Percentiles rank a stretch among this genome's conserved stretches.
phyloP scores from a whole-genome alignment of 2,888 invertebrate genomes.

The Metacarcinus magister region DNA sequence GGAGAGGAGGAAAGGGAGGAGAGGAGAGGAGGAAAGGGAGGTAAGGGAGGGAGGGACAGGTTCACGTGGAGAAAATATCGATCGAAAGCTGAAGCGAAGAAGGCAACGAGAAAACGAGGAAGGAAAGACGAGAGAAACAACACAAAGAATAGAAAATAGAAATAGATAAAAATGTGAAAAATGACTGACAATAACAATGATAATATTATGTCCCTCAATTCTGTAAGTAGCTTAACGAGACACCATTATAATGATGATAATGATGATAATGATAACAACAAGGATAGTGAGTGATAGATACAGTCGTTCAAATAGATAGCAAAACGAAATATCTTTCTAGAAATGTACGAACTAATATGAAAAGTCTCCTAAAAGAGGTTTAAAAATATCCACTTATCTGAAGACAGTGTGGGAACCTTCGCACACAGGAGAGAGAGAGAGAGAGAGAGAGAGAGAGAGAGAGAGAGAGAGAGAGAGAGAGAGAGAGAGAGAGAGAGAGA shows the following conservation, averaged over 20 bases:
- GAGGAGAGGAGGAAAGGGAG: not conserved
- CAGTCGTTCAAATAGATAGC: no score
- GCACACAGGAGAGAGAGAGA: not conserved
- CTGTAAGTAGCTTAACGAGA: no score
- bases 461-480: not conserved
- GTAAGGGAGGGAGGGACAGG: not conserved
- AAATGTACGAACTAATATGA: no score
- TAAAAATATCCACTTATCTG: no score
- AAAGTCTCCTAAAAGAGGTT: no score
- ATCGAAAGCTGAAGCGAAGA: not conserved
- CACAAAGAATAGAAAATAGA: not conserved
- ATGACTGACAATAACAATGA: no score
- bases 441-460: conserved; percentile 10
- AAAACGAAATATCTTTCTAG: no score
- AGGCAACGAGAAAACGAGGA: not conserved
- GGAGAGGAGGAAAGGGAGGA: not conserved
- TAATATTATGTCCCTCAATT: no score
- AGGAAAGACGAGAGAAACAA: not conserved
- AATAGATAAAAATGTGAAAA: not conserved
- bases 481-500: not conserved
- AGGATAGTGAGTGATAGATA: no score
- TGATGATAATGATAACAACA: not conserved
- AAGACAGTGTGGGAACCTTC: no score
- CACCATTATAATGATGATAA: not conserved
- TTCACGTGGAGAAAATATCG: not conserved